Conservation (phyloP, 1,140 invertebrate genomes). For the Drosophila miranda region DNA sequence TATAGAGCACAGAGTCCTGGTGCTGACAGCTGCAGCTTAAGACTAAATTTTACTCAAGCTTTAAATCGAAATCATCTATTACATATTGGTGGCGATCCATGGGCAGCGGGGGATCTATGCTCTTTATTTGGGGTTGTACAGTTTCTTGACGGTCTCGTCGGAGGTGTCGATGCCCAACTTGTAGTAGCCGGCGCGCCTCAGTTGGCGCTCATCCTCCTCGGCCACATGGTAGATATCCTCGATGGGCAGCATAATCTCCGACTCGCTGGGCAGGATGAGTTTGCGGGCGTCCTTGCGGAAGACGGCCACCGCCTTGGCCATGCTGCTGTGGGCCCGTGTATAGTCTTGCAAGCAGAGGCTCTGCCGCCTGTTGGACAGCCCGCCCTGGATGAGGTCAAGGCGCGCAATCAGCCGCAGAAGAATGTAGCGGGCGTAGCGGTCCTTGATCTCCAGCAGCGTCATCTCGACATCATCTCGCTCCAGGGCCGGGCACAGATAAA, state of each 20-base stretch:
- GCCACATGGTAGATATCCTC: conserved; percentile 74
- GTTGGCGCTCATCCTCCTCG: conserved; percentile 61
- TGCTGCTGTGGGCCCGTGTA: conserved; percentile 60
- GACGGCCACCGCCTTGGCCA: conserved; percentile 68
- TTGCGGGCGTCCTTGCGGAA: conserved; percentile 78
- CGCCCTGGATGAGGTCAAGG: conserved; percentile 67
- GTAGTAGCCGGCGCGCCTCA: conserved; percentile 63
- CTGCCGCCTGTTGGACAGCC: conserved; percentile 52
- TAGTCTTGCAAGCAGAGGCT: conserved; percentile 51
- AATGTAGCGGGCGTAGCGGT: conserved; percentile 72
- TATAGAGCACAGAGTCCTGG: conserved; percentile 18
- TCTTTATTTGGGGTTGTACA: conserved; percentile 63
- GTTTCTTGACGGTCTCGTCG: conserved; percentile 63
- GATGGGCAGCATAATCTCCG: conserved; percentile 71
- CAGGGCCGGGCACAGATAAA: conserved; percentile 49
- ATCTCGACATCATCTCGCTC: conserved; percentile 44
- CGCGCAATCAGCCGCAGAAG: conserved; percentile 70
- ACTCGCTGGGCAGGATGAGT: conserved; percentile 69
- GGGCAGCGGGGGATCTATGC: neutral
- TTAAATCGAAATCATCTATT: conserved; percentile 17
- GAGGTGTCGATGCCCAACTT: conserved; percentile 65
- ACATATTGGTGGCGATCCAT: neutral
- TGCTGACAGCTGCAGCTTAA: neutral
- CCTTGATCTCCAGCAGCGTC: conserved; percentile 74
- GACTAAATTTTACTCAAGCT: conserved; percentile 28